These are phyloP conservation scores for Drosophila jambulina DNA, from an alignment of 1,140 invertebrate genomes.

Conservation along the genomic window DNA sequence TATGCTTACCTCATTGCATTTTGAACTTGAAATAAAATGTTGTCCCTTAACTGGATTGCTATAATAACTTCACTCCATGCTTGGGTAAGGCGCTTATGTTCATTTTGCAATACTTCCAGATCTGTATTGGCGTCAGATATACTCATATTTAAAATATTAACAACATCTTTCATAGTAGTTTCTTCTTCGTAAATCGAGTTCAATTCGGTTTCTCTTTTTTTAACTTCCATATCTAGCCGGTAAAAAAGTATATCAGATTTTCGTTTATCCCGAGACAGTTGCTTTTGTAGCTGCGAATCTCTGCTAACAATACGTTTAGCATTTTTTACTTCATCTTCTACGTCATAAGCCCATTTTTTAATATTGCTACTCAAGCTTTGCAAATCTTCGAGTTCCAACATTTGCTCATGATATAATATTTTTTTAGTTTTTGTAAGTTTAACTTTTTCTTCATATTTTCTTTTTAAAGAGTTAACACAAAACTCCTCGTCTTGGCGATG, in stretches of 20 bases:
- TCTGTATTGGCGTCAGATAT: slow-evolving; percentile 89
- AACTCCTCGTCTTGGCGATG: slow-evolving; percentile 84
- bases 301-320: slow-evolving; percentile 86
- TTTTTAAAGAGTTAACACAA: slow-evolving; percentile 71
- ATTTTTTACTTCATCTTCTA: slow-evolving; percentile 85
- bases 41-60: slow-evolving; percentile 89
- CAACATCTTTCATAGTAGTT: slow-evolving; percentile 85
- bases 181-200: slow-evolving; percentile 85
- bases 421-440: slow-evolving; percentile 83
- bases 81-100: slow-evolving; percentile 88
- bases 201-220: slow-evolving; percentile 86
- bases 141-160: slow-evolving; percentile 85
- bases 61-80: slow-evolving; percentile 90
- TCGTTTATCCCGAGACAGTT: slow-evolving; percentile 86
- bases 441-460: slow-evolving; percentile 80
- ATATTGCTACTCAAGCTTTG: slow-evolving; percentile 85
- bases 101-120: slow-evolving; percentile 89
- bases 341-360: slow-evolving; percentile 86
- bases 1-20: slow-evolving; percentile 53
- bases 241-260: slow-evolving; percentile 86
- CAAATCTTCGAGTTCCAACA: slow-evolving; percentile 85
- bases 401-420: slow-evolving; percentile 79
- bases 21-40: slow-evolving; percentile 87
- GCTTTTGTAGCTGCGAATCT: slow-evolving; percentile 85
- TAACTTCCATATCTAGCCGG: slow-evolving; percentile 86